phyloP scores from a whole-genome alignment of 2,888 invertebrate species.

The Cryptosula pallasiana region DNA sequence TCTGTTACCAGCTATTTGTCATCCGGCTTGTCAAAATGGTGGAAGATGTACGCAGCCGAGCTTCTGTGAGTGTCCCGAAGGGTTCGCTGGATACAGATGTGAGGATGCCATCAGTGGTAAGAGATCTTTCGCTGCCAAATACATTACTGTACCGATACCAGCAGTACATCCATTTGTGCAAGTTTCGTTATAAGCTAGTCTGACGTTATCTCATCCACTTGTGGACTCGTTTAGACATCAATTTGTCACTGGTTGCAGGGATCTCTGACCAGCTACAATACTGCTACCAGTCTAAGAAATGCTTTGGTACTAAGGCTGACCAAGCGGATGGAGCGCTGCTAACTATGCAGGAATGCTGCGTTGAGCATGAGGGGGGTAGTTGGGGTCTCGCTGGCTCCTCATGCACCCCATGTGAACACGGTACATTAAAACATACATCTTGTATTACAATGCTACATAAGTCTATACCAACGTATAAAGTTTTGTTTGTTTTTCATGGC shows the following conservation, averaged over 20 bases:
- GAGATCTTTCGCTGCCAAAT: too few species aligned
- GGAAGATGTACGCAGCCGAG: constrained; percentile 28
- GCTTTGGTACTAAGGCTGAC: constrained; percentile 31
- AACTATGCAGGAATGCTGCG: constrained; percentile 30
- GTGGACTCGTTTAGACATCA: too few species aligned
- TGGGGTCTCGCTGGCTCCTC: constrained; percentile 23
- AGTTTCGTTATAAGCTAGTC: too few species aligned
- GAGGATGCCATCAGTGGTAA: constrained; percentile 27
- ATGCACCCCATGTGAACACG: constrained; percentile 16
- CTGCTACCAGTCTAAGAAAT: constrained; percentile 33
- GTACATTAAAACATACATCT: too few species aligned
- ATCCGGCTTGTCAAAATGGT: constrained; percentile 28
- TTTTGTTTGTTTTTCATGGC: too few species aligned
- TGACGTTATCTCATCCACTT: too few species aligned
- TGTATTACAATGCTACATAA: too few species aligned
- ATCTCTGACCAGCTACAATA: constrained; percentile 29
- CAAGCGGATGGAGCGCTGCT: constrained; percentile 27
- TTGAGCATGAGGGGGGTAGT: background rate
- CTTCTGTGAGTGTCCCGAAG: constrained; percentile 27
- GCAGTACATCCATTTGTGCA: too few species aligned
- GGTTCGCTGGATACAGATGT: constrained; percentile 28
- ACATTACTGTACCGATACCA: too few species aligned
- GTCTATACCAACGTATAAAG: too few species aligned
- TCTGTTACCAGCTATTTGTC: constrained; percentile 28
- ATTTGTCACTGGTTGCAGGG: constrained; percentile 27